Conservation (phyloP, 1,140 invertebrate species). For the Polypedilum vanderplanki region DNA sequence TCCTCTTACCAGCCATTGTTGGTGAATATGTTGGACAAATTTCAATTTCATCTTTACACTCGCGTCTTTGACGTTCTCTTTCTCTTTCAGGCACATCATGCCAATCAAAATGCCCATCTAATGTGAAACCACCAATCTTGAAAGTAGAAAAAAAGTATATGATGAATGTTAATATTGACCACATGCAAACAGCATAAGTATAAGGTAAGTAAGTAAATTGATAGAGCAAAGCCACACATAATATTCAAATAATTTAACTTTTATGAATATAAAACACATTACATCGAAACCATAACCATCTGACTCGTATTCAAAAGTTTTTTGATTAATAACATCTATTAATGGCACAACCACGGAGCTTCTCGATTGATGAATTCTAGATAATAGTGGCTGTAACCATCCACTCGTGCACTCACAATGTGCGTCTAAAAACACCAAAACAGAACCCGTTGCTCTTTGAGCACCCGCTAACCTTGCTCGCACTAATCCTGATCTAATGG, state of each 20-base stretch:
- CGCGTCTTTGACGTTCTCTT: conserved; percentile 50
- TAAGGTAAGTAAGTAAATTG: no score
- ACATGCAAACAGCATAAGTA: neutral
- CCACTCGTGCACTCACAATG: neutral
- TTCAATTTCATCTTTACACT: conserved; percentile 44
- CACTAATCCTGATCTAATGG: no score
- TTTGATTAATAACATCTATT: neutral
- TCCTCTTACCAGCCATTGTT: conserved; percentile 69
- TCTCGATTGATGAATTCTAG: neutral
- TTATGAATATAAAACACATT: neutral
- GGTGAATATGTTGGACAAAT: conserved; percentile 49
- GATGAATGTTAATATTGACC: neutral
- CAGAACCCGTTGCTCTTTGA: no score
- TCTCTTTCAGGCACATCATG: conserved; percentile 71
- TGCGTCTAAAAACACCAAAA: neutral
- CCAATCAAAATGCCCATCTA: conserved; percentile 88
- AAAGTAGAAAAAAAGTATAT: conserved; percentile 38
- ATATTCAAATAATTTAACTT: no score
- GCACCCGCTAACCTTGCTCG: no score
- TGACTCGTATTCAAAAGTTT: neutral
- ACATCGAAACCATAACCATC: neutral
- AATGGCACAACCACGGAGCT: neutral
- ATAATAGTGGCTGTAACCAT: neutral
- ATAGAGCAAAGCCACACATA: no score
- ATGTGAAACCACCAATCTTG: conserved; percentile 83